Percentiles rank a stretch among this genome's conserved stretches.
phyloP scores from a whole-genome alignment of 1,140 invertebrate genomes.

The Lepidostoma basale region DNA sequence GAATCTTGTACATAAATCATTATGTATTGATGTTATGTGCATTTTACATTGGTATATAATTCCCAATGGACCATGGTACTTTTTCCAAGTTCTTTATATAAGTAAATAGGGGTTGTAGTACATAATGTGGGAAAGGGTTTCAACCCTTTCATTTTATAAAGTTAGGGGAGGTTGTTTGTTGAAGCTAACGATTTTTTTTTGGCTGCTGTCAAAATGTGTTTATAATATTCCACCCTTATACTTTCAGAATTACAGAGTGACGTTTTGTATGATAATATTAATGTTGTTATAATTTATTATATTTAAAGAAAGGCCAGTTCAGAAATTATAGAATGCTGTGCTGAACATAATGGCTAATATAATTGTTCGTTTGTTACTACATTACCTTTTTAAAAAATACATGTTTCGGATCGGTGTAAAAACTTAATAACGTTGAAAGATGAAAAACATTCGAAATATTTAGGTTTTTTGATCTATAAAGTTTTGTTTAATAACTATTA shows the following conservation, averaged over 20 bases:
- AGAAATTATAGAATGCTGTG: not conserved
- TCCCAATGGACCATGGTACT: not conserved
- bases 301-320: not conserved
- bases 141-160: constrained; percentile 23
- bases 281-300: not conserved
- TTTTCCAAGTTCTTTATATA: constrained; percentile 7
- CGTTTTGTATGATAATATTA: not conserved
- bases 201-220: constrained; percentile 13
- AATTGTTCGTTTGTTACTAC: too few species aligned
- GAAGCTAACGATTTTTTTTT: constrained; percentile 11
- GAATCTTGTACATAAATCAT: too few species aligned
- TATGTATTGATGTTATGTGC: too few species aligned
- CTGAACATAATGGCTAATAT: not conserved
- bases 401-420: too few species aligned
- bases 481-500: not conserved
- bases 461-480: too few species aligned
- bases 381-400: too few species aligned
- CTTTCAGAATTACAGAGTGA: not conserved
- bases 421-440: too few species aligned
- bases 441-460: too few species aligned
- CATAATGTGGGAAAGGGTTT: constrained; percentile 14
- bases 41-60: not conserved
- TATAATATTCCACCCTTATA: not conserved
- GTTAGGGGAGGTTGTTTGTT: constrained; percentile 15
- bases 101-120: not conserved